These are phyloP conservation scores for Diabrotica virgifera DNA, from an alignment of 1,140 invertebrate genomes.

Conservation along the genomic window DNA sequence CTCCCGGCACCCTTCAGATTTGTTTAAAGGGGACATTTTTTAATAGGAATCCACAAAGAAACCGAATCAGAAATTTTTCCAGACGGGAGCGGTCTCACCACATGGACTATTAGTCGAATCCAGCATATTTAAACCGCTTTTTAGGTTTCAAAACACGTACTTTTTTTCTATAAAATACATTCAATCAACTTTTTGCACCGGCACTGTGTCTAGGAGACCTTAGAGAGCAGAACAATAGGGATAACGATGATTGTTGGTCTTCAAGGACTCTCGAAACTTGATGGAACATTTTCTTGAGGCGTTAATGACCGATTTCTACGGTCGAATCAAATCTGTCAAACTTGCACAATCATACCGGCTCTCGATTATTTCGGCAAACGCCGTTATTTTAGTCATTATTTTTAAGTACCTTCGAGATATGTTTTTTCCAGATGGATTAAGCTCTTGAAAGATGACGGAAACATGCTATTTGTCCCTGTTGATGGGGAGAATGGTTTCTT, in stretches of 20 bases:
- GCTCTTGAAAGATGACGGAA: constrained; percentile 7
- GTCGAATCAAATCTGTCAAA: constrained; percentile 40
- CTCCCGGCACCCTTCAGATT: too few relatives aligned
- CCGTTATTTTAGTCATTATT: constrained; percentile 28
- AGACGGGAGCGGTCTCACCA: too few relatives aligned
- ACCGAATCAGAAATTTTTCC: too few relatives aligned
- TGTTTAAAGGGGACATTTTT: too few relatives aligned
- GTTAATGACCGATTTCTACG: constrained; percentile 40
- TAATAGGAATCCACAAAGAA: too few relatives aligned
- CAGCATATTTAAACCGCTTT: too few relatives aligned
- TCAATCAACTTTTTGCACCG: too few relatives aligned
- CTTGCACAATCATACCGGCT: constrained; percentile 40
- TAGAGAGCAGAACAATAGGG: constrained; percentile 37
- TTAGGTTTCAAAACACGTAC: too few relatives aligned
- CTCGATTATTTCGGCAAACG: constrained; percentile 31
- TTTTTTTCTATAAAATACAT: too few relatives aligned
- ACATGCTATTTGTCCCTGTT: constrained; percentile 6
- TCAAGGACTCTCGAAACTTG: constrained; percentile 39
- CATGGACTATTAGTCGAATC: too few relatives aligned
- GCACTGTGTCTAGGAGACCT: not conserved
- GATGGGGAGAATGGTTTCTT: not conserved
- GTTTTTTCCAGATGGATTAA: constrained; percentile 20
- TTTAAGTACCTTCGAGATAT: constrained; percentile 17
- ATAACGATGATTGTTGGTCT: constrained; percentile 44
- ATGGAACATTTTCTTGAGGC: constrained; percentile 41